Conservation (phyloP, 2,797 vertebrate genomes). For the Fistularia tabacaria region DNA sequence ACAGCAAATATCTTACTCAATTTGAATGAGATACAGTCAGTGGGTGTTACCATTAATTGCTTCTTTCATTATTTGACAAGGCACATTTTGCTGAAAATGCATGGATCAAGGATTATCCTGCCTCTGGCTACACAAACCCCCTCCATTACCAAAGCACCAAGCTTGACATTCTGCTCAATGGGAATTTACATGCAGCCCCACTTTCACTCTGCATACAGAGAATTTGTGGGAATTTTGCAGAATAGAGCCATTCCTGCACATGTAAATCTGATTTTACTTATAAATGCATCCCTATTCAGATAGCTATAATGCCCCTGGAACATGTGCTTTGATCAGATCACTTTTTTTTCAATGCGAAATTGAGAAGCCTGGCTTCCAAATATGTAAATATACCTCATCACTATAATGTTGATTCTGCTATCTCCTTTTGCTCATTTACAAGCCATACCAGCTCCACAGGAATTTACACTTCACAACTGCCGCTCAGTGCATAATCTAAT, state of each 20-base stretch:
- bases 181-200: neutral
- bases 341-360: constrained; percentile 8
- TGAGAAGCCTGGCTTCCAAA: constrained; percentile 15
- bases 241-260: neutral
- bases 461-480: constrained; percentile 13
- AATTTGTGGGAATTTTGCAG: too few relatives aligned
- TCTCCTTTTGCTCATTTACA: constrained; percentile 20
- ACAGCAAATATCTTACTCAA: constrained; percentile 12
- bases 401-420: constrained; percentile 20
- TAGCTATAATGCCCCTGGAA: neutral
- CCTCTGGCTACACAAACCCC: constrained; percentile 21
- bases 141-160: constrained; percentile 27
- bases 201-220: neutral
- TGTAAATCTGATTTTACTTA: neutral
- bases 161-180: constrained; percentile 34
- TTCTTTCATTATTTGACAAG: constrained; percentile 25
- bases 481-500: constrained; percentile 14
- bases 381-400: constrained; percentile 19
- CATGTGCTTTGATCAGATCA: constrained; percentile 6
- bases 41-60: constrained; percentile 20
- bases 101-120: constrained; percentile 38
- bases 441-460: constrained; percentile 9
- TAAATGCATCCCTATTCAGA: neutral
- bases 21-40: constrained; percentile 22
- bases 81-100: constrained; percentile 21